Evolutionary conservation across 2,113 vertebrate species (phyloP), one percentile per base, ranked within the genome.

Genomic region (Grantiella picta): DNA sequence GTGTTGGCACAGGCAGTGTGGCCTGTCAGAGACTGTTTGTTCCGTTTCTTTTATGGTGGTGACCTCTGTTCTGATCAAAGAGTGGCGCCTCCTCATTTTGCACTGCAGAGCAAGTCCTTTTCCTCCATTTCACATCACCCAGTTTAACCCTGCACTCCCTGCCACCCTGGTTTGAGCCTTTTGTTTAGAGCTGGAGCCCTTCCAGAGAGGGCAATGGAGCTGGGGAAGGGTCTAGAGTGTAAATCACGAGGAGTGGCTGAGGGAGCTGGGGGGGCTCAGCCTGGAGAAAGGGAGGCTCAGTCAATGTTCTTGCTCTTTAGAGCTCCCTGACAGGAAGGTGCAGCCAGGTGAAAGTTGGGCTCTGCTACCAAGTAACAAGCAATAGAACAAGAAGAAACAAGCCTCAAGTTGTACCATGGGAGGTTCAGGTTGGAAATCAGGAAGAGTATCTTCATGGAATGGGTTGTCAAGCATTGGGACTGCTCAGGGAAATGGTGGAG

Each of bases 11-110:
- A 5, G 72, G 54, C 64, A 14, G 53, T 9, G 1, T 0, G 11
- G 53, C 75, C 79, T 42, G 29, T 24, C 15, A 1, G 47, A 45
- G 59, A 3, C 52, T 66, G 25, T 80, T 94, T 73, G 64, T 80
- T 82, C 92, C 5, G 57, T 75, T 91, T 68, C 61, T 84, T 92
- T 95, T 95, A 64, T 27, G 53, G 28, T 9, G n/a, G 10, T 24
- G 86, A 91, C 69, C 78, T 91, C 92, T 87, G 87, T 9, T 89
- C 89, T 42, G 28, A 91, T 89, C 83, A 69, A 83, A 95, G 84
- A 53, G 27, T 57, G 71, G n/a, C 15, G 2, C 60, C 69, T 81
- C 45, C 81, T 75, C 44, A 7, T 31, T 38, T 25, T 6, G 29
- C 49, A 5, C 44, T 2, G 23, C 22, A 52, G 28, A 47, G 57